These are phyloP conservation scores for Drosophila oshimai DNA, from an alignment of 1,140 invertebrate genomes.

Conservation along the genomic window DNA sequence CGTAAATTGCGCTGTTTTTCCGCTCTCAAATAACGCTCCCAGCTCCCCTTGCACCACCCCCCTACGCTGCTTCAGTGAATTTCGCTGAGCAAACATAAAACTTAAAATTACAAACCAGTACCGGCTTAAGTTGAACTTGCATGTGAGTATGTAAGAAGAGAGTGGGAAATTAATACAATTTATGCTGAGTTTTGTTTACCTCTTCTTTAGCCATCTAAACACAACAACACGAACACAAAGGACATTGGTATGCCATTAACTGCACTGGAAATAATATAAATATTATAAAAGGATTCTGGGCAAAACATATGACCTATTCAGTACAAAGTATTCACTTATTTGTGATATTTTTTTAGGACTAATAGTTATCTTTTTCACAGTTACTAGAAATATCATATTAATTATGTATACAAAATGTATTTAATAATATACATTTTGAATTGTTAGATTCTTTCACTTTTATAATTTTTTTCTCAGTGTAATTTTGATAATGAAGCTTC, in stretches of 20 bases:
- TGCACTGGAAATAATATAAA: background rate
- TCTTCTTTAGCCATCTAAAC: background rate
- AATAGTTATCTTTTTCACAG: no score
- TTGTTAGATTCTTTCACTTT: no score
- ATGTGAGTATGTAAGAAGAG: background rate
- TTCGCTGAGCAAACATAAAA: slow-evolving; percentile 24
- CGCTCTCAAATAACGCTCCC: slow-evolving; percentile 58
- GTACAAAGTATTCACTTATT: no score
- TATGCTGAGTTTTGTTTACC: background rate
- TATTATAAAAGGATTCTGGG: background rate
- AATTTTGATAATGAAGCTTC: background rate
- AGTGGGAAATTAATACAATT: background rate
- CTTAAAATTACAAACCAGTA: slow-evolving; percentile 27
- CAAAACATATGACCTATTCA: no score
- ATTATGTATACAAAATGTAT: no score
- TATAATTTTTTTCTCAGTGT: background rate
- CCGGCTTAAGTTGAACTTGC: slow-evolving; percentile 2
- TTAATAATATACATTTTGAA: no score
- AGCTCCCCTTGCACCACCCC: slow-evolving; percentile 4
- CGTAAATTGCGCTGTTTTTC: slow-evolving; percentile 42
- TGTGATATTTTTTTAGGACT: no score
- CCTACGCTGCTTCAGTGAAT: slow-evolving; percentile 4
- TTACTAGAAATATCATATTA: no score
- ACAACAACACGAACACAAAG: background rate
- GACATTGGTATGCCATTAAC: background rate